These are phyloP conservation scores for Amia ocellicauda DNA, from an alignment of 2,113 vertebrate species.

Conservation along the genomic window DNA sequence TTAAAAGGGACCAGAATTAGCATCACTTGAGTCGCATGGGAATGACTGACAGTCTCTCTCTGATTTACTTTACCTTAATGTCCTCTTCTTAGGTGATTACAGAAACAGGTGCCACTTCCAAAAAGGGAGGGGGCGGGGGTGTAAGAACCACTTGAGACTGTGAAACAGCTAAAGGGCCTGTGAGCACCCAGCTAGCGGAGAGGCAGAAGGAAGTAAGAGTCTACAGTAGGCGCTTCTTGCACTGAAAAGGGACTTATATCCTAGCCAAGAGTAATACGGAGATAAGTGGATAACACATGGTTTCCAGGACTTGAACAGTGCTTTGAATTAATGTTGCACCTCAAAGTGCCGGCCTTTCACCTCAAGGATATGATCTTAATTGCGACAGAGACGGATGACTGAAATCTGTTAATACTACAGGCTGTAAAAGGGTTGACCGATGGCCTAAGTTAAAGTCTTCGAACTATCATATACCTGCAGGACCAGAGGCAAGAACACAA, in stretches of 20 bases:
- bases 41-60: slow-evolving; percentile 5
- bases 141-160: not conserved
- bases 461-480: no score
- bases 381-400: not conserved
- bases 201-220: not conserved
- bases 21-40: not conserved
- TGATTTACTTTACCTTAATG: not conserved
- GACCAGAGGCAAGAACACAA: no score
- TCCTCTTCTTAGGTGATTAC: not conserved
- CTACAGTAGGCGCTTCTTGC: not conserved
- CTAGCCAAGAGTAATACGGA: not conserved
- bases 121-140: not conserved
- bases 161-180: not conserved
- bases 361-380: not conserved
- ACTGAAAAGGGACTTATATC: not conserved
- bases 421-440: no score
- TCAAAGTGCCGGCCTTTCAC: not conserved
- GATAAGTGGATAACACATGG: not conserved
- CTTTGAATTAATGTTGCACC: not conserved
- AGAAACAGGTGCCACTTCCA: not conserved
- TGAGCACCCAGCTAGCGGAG: not conserved
- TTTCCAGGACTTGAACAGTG: not conserved
- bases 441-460: no score
- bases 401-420: no score
- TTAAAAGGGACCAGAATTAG: not conserved